phyloP scores from a whole-genome alignment of 2,113 vertebrate genomes.

The Zootoca vivipara region DNA sequence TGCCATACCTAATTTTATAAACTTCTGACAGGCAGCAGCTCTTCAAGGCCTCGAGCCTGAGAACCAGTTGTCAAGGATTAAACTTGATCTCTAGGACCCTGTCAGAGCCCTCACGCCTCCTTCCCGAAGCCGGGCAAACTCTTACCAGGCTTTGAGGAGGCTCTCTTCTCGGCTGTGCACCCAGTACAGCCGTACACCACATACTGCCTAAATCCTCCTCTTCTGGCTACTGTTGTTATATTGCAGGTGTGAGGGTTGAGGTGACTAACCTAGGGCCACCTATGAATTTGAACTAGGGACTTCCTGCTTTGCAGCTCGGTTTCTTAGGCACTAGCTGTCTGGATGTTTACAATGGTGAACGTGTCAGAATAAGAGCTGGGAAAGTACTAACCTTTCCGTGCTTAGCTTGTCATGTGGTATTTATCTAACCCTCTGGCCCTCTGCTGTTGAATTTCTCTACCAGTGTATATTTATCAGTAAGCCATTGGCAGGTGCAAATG shows the following conservation, averaged over 20 bases:
- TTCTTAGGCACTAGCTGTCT: not conserved
- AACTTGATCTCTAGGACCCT: no score
- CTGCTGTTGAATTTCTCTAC: conserved; percentile 67
- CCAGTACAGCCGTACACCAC: no score
- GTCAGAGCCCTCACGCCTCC: no score
- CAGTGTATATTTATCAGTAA: conserved; percentile 63
- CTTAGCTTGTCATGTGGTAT: conserved; percentile 60
- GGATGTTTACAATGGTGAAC: conserved; percentile 31
- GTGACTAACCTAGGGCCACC: not conserved
- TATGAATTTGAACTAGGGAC: conserved; percentile 2
- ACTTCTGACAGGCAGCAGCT: not conserved
- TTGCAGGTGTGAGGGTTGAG: not conserved
- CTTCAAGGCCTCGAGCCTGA: not conserved
- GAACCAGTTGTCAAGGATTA: not conserved
- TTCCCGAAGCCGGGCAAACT: no score
- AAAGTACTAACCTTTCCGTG: conserved; percentile 52
- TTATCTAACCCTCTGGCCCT: conserved; percentile 64
- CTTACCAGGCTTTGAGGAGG: no score
- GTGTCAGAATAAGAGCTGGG: conserved; percentile 49
- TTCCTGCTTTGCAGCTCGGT: not conserved
- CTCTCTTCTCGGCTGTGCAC: no score
- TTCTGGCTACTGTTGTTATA: not conserved
- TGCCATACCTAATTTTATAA: no score
- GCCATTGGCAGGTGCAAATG: conserved; percentile 63
- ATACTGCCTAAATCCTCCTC: no score